Conservation (phyloP, 2,113 vertebrate genomes). For the Lanius collurio region DNA sequence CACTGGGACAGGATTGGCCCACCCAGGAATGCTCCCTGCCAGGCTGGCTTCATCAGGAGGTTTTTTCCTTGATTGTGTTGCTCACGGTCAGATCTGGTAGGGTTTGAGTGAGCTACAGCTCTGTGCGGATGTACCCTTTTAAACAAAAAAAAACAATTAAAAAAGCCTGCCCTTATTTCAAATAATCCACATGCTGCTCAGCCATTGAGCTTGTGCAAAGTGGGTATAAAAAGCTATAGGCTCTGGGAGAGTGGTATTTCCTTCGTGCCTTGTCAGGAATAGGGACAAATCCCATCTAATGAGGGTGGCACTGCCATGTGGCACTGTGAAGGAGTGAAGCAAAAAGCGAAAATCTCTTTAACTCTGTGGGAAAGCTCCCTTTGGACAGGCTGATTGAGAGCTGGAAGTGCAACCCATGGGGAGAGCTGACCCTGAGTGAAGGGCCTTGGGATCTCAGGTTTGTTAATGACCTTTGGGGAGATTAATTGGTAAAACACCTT, state of each 20-base stretch:
- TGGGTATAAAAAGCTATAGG: background rate
- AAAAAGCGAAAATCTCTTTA: background rate
- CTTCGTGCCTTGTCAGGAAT: background rate
- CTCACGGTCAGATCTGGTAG: background rate
- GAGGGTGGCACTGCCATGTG: constrained; percentile 40
- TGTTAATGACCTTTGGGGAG: constrained; percentile 16
- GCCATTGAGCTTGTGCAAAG: background rate
- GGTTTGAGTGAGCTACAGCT: background rate
- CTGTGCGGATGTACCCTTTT: background rate
- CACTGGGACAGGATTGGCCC: background rate
- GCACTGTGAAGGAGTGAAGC: background rate
- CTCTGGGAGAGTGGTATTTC: background rate
- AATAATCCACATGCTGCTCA: constrained; percentile 40
- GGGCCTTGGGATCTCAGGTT: background rate
- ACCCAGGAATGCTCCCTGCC: background rate
- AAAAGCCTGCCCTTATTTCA: constrained; percentile 21
- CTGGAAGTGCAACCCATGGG: background rate
- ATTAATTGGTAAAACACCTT: constrained; percentile 43
- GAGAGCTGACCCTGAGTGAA: background rate
- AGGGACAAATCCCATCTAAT: constrained; percentile 10
- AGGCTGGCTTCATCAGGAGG: background rate
- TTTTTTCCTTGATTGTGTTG: background rate
- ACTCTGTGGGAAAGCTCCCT: background rate
- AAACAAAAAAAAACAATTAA: background rate
- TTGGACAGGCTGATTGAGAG: background rate